Evolutionary conservation across 2,888 invertebrate genomes (phyloP), one percentile per base, ranked within the genome.

Genomic region (Gastracanthus pulcherrimus): DNA sequence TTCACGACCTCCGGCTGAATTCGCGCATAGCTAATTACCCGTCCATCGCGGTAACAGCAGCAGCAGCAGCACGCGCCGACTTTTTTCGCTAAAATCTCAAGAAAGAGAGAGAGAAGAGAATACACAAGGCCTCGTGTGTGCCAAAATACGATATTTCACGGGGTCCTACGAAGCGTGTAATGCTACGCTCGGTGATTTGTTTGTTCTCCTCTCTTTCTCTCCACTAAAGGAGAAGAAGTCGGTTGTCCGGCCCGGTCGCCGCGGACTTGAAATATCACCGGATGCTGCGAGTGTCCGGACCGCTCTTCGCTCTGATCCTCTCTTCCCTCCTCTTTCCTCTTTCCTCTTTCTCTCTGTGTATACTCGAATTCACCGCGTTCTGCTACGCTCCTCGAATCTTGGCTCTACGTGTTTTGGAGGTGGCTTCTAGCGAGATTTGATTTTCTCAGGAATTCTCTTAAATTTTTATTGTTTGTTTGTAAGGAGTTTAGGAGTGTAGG

Each of bases 111-210:
- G 72, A 41, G 31, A 41, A 13, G 29, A 19, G 9, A 11, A 13
- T n/a, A 19, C 23, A 26, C n/a, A 29, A 29, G 58, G 48, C 41
- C 41, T 36, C 80, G 72, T 11, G 66, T 87, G 87, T 87, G 88
- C 87, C 87, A 89, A 89, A 89, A 89, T 89, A 86, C 88, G 86
- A 90, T 89, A 89, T 89, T 89, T 90, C 88, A 89, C 85, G 23
- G 5, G 64, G 51, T 16, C 36, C 86, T 86, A 87, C 88, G 89
- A 88, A 87, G 85, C 89, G 87, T 89, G 89, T 89, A 89, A 89
- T 89, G 88, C 75, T 87, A 87, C 87, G 87, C 87, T 85, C 83
- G 84, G 87, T 89, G 89, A 90, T 90, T 90, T 90, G 90, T 90
- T 88, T 87, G 86, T 82, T 86, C 85, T 85, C 85, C 86, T 85